Conservation (phyloP, 2,888 invertebrate genomes). For the Scaptodrosophila latifasciaeformis region DNA sequence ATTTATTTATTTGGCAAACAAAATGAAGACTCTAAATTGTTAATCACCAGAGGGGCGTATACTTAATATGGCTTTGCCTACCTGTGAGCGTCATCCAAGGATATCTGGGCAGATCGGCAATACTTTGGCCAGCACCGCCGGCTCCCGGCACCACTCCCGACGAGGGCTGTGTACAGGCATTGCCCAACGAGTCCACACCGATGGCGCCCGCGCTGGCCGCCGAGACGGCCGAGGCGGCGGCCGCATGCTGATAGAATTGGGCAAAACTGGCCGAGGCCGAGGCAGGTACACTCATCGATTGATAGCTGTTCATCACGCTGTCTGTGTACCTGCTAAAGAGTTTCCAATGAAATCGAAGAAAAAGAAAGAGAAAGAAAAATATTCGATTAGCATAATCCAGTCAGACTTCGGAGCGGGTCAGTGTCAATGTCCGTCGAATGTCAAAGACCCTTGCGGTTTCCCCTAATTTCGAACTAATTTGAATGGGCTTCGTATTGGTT, state of each 20-base stretch:
- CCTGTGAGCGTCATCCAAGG: constrained; percentile 98
- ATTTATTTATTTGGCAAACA: constrained; percentile 59
- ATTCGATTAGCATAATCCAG: constrained; percentile 35
- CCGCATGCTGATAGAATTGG: constrained; percentile 92
- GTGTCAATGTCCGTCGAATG: constrained; percentile 34
- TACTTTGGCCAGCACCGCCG: constrained; percentile 84
- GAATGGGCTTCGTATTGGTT: no score
- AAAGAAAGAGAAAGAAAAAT: constrained; percentile 16
- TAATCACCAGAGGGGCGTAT: background rate
- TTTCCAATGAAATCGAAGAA: no score
- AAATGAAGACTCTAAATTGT: constrained; percentile 57
- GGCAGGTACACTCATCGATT: constrained; percentile 76
- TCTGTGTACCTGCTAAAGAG: constrained; percentile 74
- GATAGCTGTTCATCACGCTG: constrained; percentile 76
- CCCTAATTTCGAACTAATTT: constrained; percentile 58
- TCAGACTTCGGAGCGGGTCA: background rate
- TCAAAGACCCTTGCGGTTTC: constrained; percentile 47
- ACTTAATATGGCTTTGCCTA: constrained; percentile 72
- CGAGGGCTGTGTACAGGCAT: constrained; percentile 85
- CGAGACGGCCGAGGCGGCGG: constrained; percentile 80
- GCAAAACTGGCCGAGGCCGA: constrained; percentile 78
- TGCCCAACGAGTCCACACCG: constrained; percentile 86
- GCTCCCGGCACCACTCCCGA: constrained; percentile 77
- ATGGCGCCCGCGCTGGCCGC: constrained; percentile 86
- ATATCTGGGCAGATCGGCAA: constrained; percentile 94